Base-by-base conservation (phyloP, 1,140 invertebrate species). In the Aphelinus atriplicis region DNA sequence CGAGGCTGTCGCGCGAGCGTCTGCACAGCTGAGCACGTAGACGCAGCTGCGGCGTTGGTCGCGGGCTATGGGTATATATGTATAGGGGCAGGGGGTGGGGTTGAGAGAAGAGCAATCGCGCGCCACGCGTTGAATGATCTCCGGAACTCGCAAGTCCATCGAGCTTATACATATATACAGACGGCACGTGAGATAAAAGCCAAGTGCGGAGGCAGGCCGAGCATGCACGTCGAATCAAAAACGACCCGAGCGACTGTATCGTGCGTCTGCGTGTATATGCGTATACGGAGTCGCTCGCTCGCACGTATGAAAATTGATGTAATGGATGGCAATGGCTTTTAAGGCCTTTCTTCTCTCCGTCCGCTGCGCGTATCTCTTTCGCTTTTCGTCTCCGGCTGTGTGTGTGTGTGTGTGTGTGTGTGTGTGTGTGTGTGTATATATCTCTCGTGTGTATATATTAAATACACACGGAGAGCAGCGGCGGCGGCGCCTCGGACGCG, bases 131-230 rank as follows among this genome's bases (percentile, higher is more conserved):
- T 26, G 26, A 26, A 5, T 9, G 51, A 47, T 71, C 10, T 46
- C 63, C 71, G 71, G 48, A 66, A 60, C 55, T 67, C 5, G 45
- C 10, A 42, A 1, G 26, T 26, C 26, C 26, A 26, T 1, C 46
- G 10, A 48, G 26, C 42, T 7, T 43, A 2, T 7, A 3, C 2
- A 5, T 45, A 42, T 47, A n/a, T 9, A 5, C 0, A 60, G 63
- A 68, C 56, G 48, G n/a, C n/a, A 65, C 67, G 67, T 75, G 73
- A 75, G 73, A 70, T 75, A 75, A 75, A 75, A 70, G 45, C 64
- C 51, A 70, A 75, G 61, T 43, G 42, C 48, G 6, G 66, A 60
- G n/a, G 9, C 45, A 7, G 26, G 26, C 26, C 71, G 65, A 45
- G 42, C 55, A 43, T 2, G 53, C 46, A 51, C 55, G 55, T 66